phyloP scores from a whole-genome alignment of 2,888 invertebrate species.

The Aphrophora alni region DNA sequence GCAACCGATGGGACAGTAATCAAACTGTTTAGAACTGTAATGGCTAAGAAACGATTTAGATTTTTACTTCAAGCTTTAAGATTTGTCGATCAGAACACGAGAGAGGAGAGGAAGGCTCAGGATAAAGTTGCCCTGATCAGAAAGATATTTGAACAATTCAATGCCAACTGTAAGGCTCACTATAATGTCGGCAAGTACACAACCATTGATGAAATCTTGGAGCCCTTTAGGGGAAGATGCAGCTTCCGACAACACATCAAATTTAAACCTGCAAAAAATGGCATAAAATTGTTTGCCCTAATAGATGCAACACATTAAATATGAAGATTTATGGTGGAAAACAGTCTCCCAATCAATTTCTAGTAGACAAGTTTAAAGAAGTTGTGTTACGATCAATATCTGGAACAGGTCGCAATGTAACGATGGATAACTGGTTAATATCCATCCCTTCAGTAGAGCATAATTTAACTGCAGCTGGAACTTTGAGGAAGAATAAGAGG shows the following conservation, averaged over 20 bases:
- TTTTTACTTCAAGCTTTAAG: slow-evolving; percentile 12
- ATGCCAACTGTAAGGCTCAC: neutral
- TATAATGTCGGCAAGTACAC: neutral
- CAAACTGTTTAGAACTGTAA: neutral
- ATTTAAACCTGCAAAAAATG: too few species aligned
- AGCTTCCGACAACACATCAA: neutral
- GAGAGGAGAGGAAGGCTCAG: neutral
- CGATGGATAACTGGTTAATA: too few species aligned
- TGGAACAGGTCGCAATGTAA: too few species aligned
- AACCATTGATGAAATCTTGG: slow-evolving; percentile 12
- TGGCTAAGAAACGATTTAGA: neutral
- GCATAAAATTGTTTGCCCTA: too few species aligned
- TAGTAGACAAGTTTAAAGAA: too few species aligned
- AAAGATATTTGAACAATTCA: neutral
- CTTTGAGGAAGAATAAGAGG: too few species aligned
- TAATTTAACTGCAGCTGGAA: too few species aligned
- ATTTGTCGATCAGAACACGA: neutral
- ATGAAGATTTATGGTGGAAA: too few species aligned
- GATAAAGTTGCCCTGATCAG: slow-evolving; percentile 3
- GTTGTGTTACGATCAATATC: too few species aligned
- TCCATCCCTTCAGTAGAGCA: too few species aligned
- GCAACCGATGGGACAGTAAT: neutral
- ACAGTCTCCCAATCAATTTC: too few species aligned
- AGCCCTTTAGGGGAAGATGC: slow-evolving; percentile 18
- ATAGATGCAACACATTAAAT: too few species aligned